Evolutionary conservation across 1,140 invertebrate species (phyloP).

Genomic region (Brachionus koreanus): DNA sequence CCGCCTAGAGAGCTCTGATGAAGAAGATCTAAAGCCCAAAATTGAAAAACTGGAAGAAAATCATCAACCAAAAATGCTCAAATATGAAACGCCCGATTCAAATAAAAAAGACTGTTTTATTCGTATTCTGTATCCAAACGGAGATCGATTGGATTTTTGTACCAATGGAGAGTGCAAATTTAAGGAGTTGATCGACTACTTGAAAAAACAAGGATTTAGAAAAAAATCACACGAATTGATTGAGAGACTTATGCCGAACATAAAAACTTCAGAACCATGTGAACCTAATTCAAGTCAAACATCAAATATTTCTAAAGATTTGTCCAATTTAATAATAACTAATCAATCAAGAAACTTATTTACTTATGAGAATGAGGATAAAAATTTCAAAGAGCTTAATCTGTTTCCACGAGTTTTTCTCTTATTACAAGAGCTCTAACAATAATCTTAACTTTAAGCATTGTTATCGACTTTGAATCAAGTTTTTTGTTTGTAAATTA

Average conservation of each 20-base stretch:
- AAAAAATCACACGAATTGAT: conserved; percentile 13
- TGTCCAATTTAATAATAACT: conserved; percentile 25
- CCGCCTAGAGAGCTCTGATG: background rate
- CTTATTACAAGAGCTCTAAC: conserved; percentile 2
- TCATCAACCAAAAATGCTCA: conserved; percentile 11
- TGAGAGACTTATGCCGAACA: conserved; percentile 21
- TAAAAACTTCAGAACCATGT: background rate
- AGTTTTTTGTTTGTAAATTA: conserved; percentile 9
- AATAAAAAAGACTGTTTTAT: conserved; percentile 24
- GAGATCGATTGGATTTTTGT: conserved; percentile 4
- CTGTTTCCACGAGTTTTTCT: conserved; percentile 42
- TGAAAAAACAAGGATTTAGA: conserved; percentile 19
- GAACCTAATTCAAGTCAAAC: conserved; percentile 16
- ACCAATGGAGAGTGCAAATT: conserved; percentile 35
- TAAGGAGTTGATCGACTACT: background rate
- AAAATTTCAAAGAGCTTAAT: conserved; percentile 24
- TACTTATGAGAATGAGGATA: conserved; percentile 1
- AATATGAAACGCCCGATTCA: background rate
- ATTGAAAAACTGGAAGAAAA: background rate
- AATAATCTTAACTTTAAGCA: background rate
- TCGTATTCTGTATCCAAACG: conserved; percentile 19
- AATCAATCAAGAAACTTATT: conserved; percentile 27
- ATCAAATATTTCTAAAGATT: conserved; percentile 17
- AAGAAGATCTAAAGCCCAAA: background rate
- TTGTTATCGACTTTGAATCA: background rate